Base-by-base conservation (phyloP, 2,113 vertebrate genomes). In the Macquaria australasica region DNA sequence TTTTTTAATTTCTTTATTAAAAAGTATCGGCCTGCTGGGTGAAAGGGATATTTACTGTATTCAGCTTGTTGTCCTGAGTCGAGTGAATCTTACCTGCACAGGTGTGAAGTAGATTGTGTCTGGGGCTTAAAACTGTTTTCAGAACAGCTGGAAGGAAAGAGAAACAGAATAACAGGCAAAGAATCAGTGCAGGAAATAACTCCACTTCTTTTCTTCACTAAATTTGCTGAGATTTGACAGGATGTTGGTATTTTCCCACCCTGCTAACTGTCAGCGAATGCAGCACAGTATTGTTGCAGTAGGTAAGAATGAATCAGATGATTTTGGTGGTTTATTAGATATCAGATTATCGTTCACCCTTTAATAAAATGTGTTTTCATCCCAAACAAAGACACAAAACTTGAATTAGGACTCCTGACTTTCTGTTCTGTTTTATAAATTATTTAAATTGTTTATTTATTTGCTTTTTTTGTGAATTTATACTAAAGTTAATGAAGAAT, bases 201-300 rank as follows among this genome's bases (percentile, higher is more conserved):
- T 31, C 28, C 28, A 31, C 28, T 31, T 31, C 28, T 31, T 31
- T 31, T 34, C 8, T 34, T 0, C 53, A 58, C 5, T 14, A 53
- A 14, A 21, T 34, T 37, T 56, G 25, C 34, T 56, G 51, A 7
- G 34, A 56, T 72, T 16, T 18, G 20, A 6, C 14, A 58, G 14
- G 8, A 25, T 25, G 8, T 41, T 14, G 8, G 20, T 0, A 16
- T 70, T 81, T 70, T 67, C 77, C 81, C 37, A 81, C 58, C 1
- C 5, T 28, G 74, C 15, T 20, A 9, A 55, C 28, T 66, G 81
- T 15, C 74, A 75, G 78, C 41, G 73, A 87, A 89, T 4, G 73
- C 63, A 74, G 5, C 84, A 58, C 51, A 3, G 34, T 25, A 8
- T 25, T 31, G 45, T 1, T 31, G 51, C 20, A 23, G 31, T n/a